Conservation (phyloP, 2,797 vertebrate species). For the Danio kyathit region DNA sequence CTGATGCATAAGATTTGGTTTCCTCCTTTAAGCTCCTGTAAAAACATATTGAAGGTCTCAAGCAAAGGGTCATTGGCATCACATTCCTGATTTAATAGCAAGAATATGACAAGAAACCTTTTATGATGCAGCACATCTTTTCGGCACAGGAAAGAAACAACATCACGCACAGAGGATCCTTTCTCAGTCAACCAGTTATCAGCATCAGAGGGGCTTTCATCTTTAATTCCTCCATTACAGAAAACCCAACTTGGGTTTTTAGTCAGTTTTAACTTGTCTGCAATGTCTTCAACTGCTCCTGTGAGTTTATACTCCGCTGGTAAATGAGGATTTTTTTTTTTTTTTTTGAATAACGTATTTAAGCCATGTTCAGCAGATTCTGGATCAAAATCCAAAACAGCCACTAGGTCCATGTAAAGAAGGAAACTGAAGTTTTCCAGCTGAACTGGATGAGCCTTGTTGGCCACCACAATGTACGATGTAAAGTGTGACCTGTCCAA, state of each 20-base stretch:
- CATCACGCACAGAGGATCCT: slow-evolving; percentile 69
- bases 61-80: slow-evolving; percentile 74
- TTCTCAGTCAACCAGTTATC: slow-evolving; percentile 72
- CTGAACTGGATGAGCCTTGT: slow-evolving; percentile 80
- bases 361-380: slow-evolving; percentile 78
- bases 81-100: slow-evolving; percentile 71
- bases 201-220: slow-evolving; percentile 65
- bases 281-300: slow-evolving; percentile 70
- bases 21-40: slow-evolving; percentile 69
- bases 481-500: slow-evolving; percentile 82
- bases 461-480: slow-evolving; percentile 80
- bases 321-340: slow-evolving; percentile 46
- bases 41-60: slow-evolving; percentile 72
- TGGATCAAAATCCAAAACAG: slow-evolving; percentile 85
- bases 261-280: slow-evolving; percentile 67
- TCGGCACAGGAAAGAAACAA: slow-evolving; percentile 75
- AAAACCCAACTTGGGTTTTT: slow-evolving; percentile 76
- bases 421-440: slow-evolving; percentile 77
- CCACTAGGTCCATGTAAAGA: slow-evolving; percentile 78
- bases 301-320: slow-evolving; percentile 52
- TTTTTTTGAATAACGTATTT: slow-evolving; percentile 70
- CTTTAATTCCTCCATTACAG: slow-evolving; percentile 71
- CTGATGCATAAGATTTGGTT: slow-evolving; percentile 75
- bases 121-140: slow-evolving; percentile 69
- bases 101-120: slow-evolving; percentile 70